Evolutionary conservation across 1,140 invertebrate genomes (phyloP), one percentile per base, ranked within the genome.

Genomic region (Drosophila oshimai): DNA sequence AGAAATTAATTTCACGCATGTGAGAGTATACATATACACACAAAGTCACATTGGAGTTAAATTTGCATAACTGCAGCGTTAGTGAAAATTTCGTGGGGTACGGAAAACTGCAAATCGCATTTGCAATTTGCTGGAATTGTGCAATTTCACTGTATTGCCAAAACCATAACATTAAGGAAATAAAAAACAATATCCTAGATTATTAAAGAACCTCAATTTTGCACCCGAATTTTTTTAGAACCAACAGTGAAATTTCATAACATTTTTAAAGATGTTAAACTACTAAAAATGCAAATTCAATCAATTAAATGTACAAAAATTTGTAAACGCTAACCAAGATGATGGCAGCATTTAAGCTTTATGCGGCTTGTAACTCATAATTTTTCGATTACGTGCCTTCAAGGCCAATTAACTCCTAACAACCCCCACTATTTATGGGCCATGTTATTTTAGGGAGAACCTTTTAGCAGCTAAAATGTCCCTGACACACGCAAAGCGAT

Each of bases 31-130:
- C n/a, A n/a, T n/a, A n/a, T n/a, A n/a, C n/a, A 3, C 22, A 12
- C 22, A 57, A 36, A 45, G 33, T 39, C 22, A 22, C 31, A 36
- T 39, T 29, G 5, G 29, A 57, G 37, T 50, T 55, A 29, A 24
- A 68, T 78, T 79, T 78, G 61, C 55, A 74, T 73, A 74, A 69
- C 53, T 73, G 61, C 74, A 62, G 57, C 50, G 49, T 37, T 31
- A 33, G 46, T 20, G 47, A 15, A 77, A 71, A 41, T 74, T 80
- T 64, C n/a, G n/a, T n/a, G n/a, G n/a, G n/a, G n/a, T 20, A 34
- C 46, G 54, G 47, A 46, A 60, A 81, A 83, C 46, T 74, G 53
- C 28, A 36, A 79, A 70, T 60, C 53, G 33, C 53, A 69, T 73
- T 73, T 54, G 44, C 55, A 69, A 74, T 68, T 75, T 67, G 51